These are phyloP conservation scores for Drosophila ohnishii DNA, from an alignment of 1,140 invertebrate genomes.

Conservation along the genomic window DNA sequence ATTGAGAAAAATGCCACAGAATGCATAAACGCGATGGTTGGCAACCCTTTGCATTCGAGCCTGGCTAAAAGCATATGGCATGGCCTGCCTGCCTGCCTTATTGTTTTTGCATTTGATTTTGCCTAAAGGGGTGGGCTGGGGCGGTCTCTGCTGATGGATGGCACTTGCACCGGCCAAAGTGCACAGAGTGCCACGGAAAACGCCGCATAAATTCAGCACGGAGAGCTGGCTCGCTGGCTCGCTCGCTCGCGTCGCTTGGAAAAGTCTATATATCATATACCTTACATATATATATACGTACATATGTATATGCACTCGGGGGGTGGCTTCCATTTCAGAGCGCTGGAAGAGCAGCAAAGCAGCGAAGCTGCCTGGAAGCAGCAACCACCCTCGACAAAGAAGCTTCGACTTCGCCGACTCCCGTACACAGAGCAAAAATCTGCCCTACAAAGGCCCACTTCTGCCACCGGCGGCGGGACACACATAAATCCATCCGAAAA, in stretches of 20 bases:
- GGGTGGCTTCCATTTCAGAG: constrained; percentile 18
- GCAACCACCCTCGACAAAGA: constrained; percentile 55
- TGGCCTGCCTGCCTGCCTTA: constrained; percentile 55
- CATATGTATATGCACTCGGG: constrained; percentile 14
- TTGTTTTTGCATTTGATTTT: constrained; percentile 80
- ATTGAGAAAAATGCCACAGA: constrained; percentile 75
- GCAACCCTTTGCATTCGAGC: constrained; percentile 23
- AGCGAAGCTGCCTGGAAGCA: constrained; percentile 38
- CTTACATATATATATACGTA: neutral
- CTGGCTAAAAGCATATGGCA: constrained; percentile 59
- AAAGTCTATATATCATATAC: constrained; percentile 75
- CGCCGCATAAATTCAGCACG: constrained; percentile 63
- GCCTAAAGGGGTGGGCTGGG: neutral
- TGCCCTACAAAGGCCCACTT: constrained; percentile 43
- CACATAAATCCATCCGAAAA: constrained; percentile 8
- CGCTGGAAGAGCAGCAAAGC: constrained; percentile 26
- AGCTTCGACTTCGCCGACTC: constrained; percentile 19
- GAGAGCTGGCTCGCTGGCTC: neutral
- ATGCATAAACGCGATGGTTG: constrained; percentile 44
- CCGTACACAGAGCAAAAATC: constrained; percentile 72
- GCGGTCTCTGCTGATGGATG: constrained; percentile 7
- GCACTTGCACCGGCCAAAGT: constrained; percentile 48
- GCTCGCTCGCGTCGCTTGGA: constrained; percentile 54
- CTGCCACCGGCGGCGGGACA: constrained; percentile 26
- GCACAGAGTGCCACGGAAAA: constrained; percentile 53